A percentile compares a stretch with the other conserved stretches of the same genome.
phyloP scores from a whole-genome alignment of 2,797 vertebrate genomes.

The Harpagifer antarcticus region DNA sequence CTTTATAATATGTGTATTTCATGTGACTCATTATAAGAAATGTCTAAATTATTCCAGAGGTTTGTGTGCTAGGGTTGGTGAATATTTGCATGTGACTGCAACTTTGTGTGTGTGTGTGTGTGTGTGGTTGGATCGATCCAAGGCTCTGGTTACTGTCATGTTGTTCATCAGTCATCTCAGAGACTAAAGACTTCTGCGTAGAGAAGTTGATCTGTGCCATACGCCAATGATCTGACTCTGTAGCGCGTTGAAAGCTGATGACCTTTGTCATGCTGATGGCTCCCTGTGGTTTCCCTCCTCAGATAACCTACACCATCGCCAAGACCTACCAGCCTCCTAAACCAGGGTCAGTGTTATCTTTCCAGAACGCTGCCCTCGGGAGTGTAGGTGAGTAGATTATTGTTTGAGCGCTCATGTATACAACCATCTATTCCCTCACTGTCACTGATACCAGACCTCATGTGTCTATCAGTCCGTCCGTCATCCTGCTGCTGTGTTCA shows the following conservation, averaged over 20 bases:
- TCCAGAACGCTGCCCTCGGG: constrained; percentile 87
- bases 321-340: constrained; percentile 88
- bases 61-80: no score
- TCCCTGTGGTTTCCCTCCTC: constrained; percentile 63
- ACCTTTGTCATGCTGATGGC: constrained; percentile 62
- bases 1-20: neutral
- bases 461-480: neutral
- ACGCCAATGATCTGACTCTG: constrained; percentile 27
- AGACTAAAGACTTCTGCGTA: neutral
- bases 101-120: constrained; percentile 2
- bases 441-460: neutral
- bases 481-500: neutral
- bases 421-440: neutral
- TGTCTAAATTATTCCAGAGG: neutral
- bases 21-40: neutral
- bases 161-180: constrained; percentile 19
- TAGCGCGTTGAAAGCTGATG: constrained; percentile 49
- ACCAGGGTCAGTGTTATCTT: constrained; percentile 81
- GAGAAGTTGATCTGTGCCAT: constrained; percentile 48
- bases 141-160: constrained; percentile 32
- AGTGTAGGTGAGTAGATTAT: constrained; percentile 82
- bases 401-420: constrained; percentile 13
- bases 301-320: constrained; percentile 88
- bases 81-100: no score
- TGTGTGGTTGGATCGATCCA: neutral